Conservation (phyloP, 2,113 vertebrate genomes). For the Ploceus nigricollis region DNA sequence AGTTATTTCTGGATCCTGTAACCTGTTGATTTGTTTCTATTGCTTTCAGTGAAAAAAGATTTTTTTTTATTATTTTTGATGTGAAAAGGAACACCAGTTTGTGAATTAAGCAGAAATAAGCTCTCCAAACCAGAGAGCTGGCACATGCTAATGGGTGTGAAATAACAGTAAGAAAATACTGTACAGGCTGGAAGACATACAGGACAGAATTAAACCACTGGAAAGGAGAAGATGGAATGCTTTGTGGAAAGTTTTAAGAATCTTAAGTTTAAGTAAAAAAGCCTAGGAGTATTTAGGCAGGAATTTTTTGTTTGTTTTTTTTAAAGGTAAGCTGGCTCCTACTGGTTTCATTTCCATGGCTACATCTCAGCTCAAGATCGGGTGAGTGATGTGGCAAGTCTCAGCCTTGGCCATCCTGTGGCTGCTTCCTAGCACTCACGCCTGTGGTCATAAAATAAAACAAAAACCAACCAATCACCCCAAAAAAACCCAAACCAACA, state of each 20-base stretch:
- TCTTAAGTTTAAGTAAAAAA: background rate
- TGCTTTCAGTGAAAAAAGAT: background rate
- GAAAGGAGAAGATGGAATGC: background rate
- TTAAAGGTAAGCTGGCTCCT: background rate
- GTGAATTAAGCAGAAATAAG: background rate
- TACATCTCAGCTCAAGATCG: background rate
- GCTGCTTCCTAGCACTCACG: background rate
- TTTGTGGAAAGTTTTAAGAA: background rate
- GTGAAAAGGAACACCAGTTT: background rate
- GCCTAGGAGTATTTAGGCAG: background rate
- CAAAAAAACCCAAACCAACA: background rate
- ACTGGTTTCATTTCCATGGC: background rate
- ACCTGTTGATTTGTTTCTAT: background rate
- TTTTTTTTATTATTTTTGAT: background rate
- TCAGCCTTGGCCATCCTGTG: background rate
- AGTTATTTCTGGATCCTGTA: background rate
- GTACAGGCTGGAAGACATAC: background rate
- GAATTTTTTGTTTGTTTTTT: background rate
- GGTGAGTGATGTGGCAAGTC: background rate
- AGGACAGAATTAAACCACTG: background rate
- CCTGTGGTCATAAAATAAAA: background rate
- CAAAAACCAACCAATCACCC: background rate
- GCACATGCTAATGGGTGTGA: accelerated
- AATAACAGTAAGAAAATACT: background rate
- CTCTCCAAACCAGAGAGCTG: background rate